Percentiles rank a stretch among this genome's conserved stretches.
Conservation (phyloP, 2,113 vertebrate genomes). For the Eonycteris spelaea region DNA sequence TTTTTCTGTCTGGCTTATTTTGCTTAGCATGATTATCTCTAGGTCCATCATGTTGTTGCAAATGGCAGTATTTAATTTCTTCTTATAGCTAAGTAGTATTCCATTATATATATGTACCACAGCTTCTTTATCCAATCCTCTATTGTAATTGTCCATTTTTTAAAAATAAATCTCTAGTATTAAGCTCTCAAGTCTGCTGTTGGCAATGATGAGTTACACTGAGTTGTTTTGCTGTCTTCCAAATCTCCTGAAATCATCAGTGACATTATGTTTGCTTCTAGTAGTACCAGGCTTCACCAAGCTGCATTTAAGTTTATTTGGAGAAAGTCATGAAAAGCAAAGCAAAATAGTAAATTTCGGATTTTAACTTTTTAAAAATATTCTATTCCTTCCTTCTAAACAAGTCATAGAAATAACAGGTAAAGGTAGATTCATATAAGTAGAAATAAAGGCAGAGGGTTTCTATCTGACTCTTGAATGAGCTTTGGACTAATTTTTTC, state of each 20-base stretch:
- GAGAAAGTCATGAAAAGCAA: constrained; percentile 9
- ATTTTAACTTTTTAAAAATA: constrained; percentile 30
- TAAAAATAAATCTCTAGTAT: background rate
- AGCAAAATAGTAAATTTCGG: background rate
- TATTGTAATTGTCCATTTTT: background rate
- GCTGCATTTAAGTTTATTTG: background rate
- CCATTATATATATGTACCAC: too few species aligned
- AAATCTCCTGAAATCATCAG: background rate
- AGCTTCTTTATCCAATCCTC: too few species aligned
- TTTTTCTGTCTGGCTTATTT: too few species aligned
- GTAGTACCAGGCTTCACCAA: background rate
- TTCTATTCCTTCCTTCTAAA: background rate
- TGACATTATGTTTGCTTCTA: background rate
- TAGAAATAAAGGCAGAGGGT: background rate
- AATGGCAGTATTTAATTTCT: too few species aligned
- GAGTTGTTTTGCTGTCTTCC: background rate
- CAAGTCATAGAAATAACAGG: background rate
- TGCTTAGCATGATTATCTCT: too few species aligned
- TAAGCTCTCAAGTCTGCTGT: background rate
- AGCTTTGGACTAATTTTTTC: background rate
- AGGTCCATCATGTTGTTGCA: too few species aligned
- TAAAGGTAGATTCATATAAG: background rate
- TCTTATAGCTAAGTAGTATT: too few species aligned
- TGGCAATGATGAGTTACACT: background rate
- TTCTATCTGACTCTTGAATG: background rate